Percentiles rank a stretch among this genome's conserved stretches.
phyloP scores from a whole-genome alignment of 1,140 invertebrate genomes.

The Eufriesea mexicana region DNA sequence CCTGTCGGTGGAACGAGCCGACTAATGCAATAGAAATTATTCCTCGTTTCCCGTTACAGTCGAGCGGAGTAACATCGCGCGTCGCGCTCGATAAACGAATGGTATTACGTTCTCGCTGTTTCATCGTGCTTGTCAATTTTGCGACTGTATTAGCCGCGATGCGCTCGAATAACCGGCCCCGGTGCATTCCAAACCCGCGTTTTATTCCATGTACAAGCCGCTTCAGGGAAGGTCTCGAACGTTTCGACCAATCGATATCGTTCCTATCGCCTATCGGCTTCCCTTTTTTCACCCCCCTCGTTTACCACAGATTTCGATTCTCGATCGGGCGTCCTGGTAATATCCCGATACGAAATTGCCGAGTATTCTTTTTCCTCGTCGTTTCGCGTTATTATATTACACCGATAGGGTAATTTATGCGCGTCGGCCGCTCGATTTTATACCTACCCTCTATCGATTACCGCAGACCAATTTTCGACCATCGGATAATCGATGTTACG shows the following conservation, averaged over 20 bases:
- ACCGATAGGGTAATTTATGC: neutral
- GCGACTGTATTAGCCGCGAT: constrained; percentile 12
- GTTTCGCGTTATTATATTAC: neutral
- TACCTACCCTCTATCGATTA: neutral
- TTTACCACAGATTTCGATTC: neutral
- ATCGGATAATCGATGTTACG: too few species aligned
- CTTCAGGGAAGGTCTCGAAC: neutral
- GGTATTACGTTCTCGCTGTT: constrained; percentile 26
- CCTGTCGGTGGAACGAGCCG: neutral
- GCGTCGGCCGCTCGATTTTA: neutral
- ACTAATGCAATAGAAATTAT: constrained; percentile 36
- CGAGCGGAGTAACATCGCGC: neutral
- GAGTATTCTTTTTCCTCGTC: neutral
- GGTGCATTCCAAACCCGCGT: constrained; percentile 4
- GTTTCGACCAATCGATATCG: neutral
- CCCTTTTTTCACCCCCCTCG: too few species aligned
- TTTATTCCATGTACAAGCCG: too few species aligned
- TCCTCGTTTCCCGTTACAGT: constrained; percentile 17
- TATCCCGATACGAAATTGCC: neutral
- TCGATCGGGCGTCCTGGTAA: neutral
- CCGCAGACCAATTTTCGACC: too few species aligned
- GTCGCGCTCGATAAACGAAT: constrained; percentile 40
- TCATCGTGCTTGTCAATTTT: constrained; percentile 29
- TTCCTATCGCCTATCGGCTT: too few species aligned
- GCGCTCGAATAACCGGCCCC: constrained; percentile 17